Base-by-base conservation (phyloP, 2,797 vertebrate genomes). In the Synanceia verrucosa region DNA sequence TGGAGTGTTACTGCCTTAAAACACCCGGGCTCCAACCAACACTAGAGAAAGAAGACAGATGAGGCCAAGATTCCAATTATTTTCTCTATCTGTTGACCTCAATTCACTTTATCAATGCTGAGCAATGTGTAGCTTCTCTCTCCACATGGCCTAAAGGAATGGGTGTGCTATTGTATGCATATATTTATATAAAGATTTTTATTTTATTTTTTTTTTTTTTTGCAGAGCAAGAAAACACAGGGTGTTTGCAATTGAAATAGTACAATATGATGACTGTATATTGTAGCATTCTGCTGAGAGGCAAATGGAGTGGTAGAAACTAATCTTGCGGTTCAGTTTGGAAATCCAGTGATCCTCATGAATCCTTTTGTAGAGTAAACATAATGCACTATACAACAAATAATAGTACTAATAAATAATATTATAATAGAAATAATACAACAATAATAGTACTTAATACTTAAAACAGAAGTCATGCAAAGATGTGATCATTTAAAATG, bases 11-110 rank as follows among this genome's bases (percentile, higher is more conserved):
- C 76, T 78, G 78, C 83, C 79, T 89, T 85, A 82, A 88, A 89
- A 89, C 84, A 84, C 75, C 64, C 68, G 6, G 64, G 57, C 74
- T 83, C 60, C 7, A 14, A 88, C 86, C 76, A 78, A 62, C 73
- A 66, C 66, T 31, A 21, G 72, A 65, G 76, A 76, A 83, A 55
- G 65, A 84, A 89, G 84, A 89, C 78, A 65, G 72, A 88, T 86
- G 83, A 87, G 85, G 86, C 87, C 76, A 63, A 70, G 47, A 80
- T 87, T 90, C 86, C 87, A 90, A 89, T 93, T 90, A 91, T 89
- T 91, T 89, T 83, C 87, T 88, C 79, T 84, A 75, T 84, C 78
- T 84, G 74, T 85, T 90, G 86, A 91, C 87, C 90, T 88, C 68
- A 68, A 69, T 86, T 85, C 81, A 84, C 81, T 86, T 88, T 70